These are phyloP conservation scores for Oscheius onirici DNA, from an alignment of 2,888 invertebrate genomes.

Conservation along the genomic window DNA sequence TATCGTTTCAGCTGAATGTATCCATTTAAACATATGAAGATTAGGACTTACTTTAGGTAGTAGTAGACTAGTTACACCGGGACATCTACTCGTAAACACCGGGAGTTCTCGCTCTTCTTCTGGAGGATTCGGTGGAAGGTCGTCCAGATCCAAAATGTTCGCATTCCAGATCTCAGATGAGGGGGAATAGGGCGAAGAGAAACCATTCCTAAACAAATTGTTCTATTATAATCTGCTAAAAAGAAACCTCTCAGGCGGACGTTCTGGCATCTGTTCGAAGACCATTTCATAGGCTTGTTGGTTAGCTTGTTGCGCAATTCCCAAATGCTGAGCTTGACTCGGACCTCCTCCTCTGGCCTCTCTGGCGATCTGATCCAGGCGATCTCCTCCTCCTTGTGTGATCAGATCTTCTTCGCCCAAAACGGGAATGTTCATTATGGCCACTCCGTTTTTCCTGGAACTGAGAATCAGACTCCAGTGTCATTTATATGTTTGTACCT, in stretches of 20 bases:
- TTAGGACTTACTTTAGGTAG: constrained; percentile 35
- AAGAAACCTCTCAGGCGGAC: not conserved
- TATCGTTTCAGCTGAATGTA: constrained; percentile 26
- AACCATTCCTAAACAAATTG: not conserved
- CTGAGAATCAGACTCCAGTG: not conserved
- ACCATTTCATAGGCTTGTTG: constrained; percentile 22
- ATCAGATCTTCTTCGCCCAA: constrained; percentile 55
- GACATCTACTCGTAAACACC: constrained; percentile 51
- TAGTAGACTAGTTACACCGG: constrained; percentile 40
- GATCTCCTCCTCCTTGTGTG: constrained; percentile 30
- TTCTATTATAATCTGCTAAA: not conserved
- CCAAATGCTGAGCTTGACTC: constrained; percentile 8
- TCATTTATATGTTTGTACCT: constrained; percentile 22
- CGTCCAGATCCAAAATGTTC: not conserved
- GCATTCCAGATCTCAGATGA: constrained; percentile 19
- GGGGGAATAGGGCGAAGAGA: constrained; percentile 8
- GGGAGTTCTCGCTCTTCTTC: constrained; percentile 41
- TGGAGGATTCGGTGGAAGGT: not conserved
- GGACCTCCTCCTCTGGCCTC: constrained; percentile 26
- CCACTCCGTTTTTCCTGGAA: constrained; percentile 49
- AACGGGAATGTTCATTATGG: constrained; percentile 46
- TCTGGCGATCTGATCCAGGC: constrained; percentile 37
- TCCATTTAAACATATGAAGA: no score
- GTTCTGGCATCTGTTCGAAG: constrained; percentile 4
- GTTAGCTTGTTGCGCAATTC: constrained; percentile 32